Evolutionary conservation across 2,888 invertebrate species (phyloP), one percentile per base, ranked within the genome.

Genomic region (Odontomyia ornata): DNA sequence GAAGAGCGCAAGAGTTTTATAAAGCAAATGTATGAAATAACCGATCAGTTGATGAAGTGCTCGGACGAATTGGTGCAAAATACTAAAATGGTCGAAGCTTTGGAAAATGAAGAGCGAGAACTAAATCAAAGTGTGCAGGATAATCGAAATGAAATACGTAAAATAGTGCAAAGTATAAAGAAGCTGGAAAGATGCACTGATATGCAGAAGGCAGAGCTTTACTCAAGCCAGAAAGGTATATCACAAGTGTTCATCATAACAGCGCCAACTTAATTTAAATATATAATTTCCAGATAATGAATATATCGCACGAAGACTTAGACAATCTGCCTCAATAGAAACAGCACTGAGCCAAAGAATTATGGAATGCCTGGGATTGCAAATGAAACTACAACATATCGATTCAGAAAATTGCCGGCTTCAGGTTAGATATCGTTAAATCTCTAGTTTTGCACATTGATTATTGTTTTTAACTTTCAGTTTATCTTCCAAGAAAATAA

Each of bases 381-480:
- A 28, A 2, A 23, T 64, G 15, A 64, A 46, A 11, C 13, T 75
- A 15, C 23, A 25, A 25, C 47, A 13, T 23, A 62, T 64, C 27
- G 30, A 64, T 11, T 4, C 0, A 0, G 46, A 46, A 21, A 64
- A 30, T 28, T 75, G 64, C 47, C 27, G 46, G 13, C 9, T 46
- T 7, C 36, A 64, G 27, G 75, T 75, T 46, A 36, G 18, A 57
- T 15, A 11, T 9, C 9, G 3, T 36, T 5, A 36, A 36, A 36
- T 36, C 5, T 36, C 36, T 36, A 28, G 27, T n/a, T 47, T 5
- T 18, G 28, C n/a, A 57, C 47, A 57, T 27, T 23, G 21, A n/a
- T n/a, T n/a, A n/a, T n/a, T n/a, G n/a, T n/a, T n/a, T 28, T 9
- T 56, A 11, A 13, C 23, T 73, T 73, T 11, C 64, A 75, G 75